Percentiles rank a stretch among this genome's conserved stretches.
phyloP scores from a whole-genome alignment of 2,797 vertebrate species.

The Protosalanx chinensis region DNA sequence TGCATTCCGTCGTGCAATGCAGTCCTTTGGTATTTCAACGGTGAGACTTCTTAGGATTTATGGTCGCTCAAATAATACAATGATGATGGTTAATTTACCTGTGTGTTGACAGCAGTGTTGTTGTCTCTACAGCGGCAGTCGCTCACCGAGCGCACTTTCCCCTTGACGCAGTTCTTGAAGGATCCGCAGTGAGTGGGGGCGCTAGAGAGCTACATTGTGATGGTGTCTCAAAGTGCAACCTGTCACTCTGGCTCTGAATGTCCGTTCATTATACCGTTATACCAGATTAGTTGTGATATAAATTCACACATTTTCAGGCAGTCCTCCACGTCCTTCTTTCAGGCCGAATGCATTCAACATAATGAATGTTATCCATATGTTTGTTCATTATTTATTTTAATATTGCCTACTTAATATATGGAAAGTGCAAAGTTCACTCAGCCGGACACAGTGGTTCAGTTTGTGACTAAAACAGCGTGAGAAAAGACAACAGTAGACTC shows the following conservation, averaged over 20 bases:
- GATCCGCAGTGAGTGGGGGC: slow-evolving; percentile 53
- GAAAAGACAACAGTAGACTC: slow-evolving; percentile 40
- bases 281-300: too few relatives aligned
- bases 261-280: too few relatives aligned
- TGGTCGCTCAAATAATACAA: not conserved
- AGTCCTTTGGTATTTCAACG: not conserved
- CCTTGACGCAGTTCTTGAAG: slow-evolving; percentile 45
- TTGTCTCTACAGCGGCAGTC: slow-evolving; percentile 73
- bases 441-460: too few relatives aligned
- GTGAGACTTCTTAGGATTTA: not conserved
- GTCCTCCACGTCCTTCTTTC: not conserved
- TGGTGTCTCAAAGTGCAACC: slow-evolving; percentile 47
- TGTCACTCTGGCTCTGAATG: slow-evolving; percentile 22
- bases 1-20: not conserved
- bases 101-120: slow-evolving; percentile 69
- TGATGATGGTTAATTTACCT: slow-evolving; percentile 66
- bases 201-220: slow-evolving; percentile 47
- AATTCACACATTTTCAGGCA: too few relatives aligned
- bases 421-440: too few relatives aligned
- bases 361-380: too few relatives aligned
- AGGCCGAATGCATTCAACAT: not conserved
- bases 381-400: too few relatives aligned
- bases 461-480: too few relatives aligned
- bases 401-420: too few relatives aligned
- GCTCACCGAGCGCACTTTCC: slow-evolving; percentile 64